Base-by-base conservation (phyloP, 1,140 invertebrate species). In the Mamestra configurata region DNA sequence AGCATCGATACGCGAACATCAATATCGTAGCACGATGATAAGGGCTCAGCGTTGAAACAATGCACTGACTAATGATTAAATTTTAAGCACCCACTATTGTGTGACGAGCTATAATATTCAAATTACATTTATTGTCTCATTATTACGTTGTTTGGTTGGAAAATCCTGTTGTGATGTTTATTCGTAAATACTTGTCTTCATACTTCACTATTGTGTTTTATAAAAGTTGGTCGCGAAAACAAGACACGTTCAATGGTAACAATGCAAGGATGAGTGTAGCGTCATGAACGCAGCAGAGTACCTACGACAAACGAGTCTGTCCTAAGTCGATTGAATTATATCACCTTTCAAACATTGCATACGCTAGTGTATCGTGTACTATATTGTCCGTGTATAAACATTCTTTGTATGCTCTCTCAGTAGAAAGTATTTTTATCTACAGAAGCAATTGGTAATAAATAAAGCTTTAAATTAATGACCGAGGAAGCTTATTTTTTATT, bases 131-230 rank as follows among this genome's bases (percentile, higher is more conserved):
- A 68, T 51, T 49, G 20, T 55, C 27, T 77, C 59, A 64, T 68
- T 77, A 66, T 5, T 77, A 66, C 27, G 49, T 57, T 46, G 20
- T 40, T 57, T 31, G 71, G 6, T 40, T 24, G n/a, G 43, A 81
- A 81, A 77, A 46, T 72, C 4, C 35, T 18, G 40, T 76, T 64
- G 40, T 49, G 40, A 43, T 68, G 61, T 75, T 73, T 79, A 68
- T 73, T 82, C 77, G 72, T 79, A 79, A 82, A 79, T 79, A 73
- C 57, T 59, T 61, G 73, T 82, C 64, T 75, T 59, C 35, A 72
- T 81, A 81, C 64, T 71, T 77, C 53, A 64, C 27, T 11, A 37
- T 24, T 70, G 53, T 71, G 53, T n/a, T 49, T 71, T 40, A 43
- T 77, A 53, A 35, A 53, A 70, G 35, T 75, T 46, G 53, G 61